These are phyloP conservation scores for Heterodera schachtii DNA, from an alignment of 1,140 invertebrate genomes.

Conservation along the genomic window DNA sequence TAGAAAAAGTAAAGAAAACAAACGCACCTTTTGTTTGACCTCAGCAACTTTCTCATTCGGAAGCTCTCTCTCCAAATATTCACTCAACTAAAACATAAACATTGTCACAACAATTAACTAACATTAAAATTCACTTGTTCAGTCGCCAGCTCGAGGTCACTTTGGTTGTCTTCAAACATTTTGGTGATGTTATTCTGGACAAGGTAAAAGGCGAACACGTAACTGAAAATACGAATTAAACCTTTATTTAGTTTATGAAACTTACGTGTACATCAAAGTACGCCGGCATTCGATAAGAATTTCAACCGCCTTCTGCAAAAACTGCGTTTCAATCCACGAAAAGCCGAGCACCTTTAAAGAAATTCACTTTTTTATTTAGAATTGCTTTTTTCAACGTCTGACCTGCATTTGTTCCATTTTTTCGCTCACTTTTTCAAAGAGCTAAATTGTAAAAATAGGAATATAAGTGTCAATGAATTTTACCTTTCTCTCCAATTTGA, in stretches of 20 bases:
- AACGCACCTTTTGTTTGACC: slow-evolving; percentile 28
- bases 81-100: slow-evolving; percentile 79
- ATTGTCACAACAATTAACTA: too few species aligned
- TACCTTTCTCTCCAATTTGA: slow-evolving; percentile 93
- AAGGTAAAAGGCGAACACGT: slow-evolving; percentile 98
- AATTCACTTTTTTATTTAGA: neutral
- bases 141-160: slow-evolving; percentile 92
- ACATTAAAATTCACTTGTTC: too few species aligned
- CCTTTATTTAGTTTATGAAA: too few species aligned
- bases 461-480: neutral
- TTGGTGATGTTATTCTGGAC: slow-evolving; percentile 97
- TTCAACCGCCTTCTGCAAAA: slow-evolving; percentile 94
- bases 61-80: slow-evolving; percentile 96
- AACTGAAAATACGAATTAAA: too few species aligned
- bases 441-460: slow-evolving; percentile 44
- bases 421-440: slow-evolving; percentile 73
- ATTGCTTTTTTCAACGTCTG: neutral
- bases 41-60: slow-evolving; percentile 81
- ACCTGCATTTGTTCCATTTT: slow-evolving; percentile 72
- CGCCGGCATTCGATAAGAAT: slow-evolving; percentile 92
- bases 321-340: slow-evolving; percentile 99
- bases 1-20: slow-evolving; percentile 48
- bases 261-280: slow-evolving; percentile 90
- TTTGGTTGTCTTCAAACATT: slow-evolving; percentile 98
- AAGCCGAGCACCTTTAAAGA: slow-evolving; percentile 77